Percentiles rank a stretch among this genome's conserved stretches.
These are phyloP conservation scores for Anguilla obscura DNA, from an alignment of 2,797 vertebrate species.

Conservation along the genomic window DNA sequence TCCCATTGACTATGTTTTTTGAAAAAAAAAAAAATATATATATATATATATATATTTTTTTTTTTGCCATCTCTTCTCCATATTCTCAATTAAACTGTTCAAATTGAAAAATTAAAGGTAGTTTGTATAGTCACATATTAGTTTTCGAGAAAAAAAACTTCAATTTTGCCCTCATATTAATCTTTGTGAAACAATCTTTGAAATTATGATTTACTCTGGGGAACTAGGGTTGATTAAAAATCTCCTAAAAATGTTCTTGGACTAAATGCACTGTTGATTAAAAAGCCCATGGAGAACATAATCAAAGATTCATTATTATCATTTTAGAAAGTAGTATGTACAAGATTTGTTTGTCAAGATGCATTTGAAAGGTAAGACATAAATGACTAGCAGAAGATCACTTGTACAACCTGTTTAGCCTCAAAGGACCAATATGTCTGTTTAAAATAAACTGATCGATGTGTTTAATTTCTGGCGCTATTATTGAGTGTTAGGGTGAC, in stretches of 20 bases:
- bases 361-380: constrained; percentile 18
- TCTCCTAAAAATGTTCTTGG: constrained; percentile 26
- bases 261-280: constrained; percentile 32
- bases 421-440: constrained; percentile 15
- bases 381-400: background rate
- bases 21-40: background rate
- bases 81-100: constrained; percentile 17
- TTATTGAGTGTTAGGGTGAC: constrained; percentile 14
- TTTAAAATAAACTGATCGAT: constrained; percentile 24
- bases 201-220: constrained; percentile 34
- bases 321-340: constrained; percentile 23
- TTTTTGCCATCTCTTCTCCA: constrained; percentile 3
- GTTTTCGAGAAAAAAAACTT: constrained; percentile 26
- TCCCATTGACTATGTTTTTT: background rate
- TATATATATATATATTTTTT: background rate
- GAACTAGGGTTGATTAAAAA: constrained; percentile 33
- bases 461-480: constrained; percentile 23
- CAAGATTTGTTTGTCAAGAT: constrained; percentile 20
- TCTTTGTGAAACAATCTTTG: constrained; percentile 31
- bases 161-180: constrained; percentile 31
- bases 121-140: constrained; percentile 23
- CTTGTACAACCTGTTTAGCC: background rate
- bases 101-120: constrained; percentile 27
- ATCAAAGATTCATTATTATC: constrained; percentile 29
- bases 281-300: constrained; percentile 23